Conservation (phyloP, 2,113 vertebrate species). For the Tragelaphus scriptus region DNA sequence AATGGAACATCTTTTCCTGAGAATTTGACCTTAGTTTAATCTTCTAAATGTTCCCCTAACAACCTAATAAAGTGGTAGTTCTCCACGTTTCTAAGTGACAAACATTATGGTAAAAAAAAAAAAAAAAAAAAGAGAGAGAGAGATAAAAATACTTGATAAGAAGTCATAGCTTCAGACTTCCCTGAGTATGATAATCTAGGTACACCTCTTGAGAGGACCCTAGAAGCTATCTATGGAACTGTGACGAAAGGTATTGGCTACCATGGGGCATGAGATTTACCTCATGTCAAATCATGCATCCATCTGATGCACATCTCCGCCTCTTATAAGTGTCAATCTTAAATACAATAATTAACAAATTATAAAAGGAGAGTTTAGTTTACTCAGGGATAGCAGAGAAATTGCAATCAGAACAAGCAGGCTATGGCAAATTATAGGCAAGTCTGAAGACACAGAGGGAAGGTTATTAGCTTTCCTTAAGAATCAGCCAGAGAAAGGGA, state of each 20-base stretch:
- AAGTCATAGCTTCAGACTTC: background rate
- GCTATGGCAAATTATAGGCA: background rate
- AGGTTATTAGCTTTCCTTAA: background rate
- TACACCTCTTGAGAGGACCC: background rate
- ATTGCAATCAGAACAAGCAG: background rate
- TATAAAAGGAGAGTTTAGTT: background rate
- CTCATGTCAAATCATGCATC: background rate
- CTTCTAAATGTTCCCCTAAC: background rate
- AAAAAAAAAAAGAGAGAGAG: background rate
- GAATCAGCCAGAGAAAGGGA: background rate
- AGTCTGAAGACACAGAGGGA: background rate
- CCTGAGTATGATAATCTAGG: background rate
- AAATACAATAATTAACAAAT: background rate
- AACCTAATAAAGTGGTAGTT: background rate
- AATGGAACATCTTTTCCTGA: background rate
- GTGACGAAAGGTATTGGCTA: background rate
- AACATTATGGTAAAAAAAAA: background rate
- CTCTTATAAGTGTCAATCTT: background rate
- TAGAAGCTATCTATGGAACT: background rate
- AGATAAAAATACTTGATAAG: background rate
- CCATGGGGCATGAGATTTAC: background rate
- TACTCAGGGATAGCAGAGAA: background rate
- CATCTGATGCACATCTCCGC: background rate
- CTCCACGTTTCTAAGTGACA: background rate
- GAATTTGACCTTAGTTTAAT: background rate